These are phyloP conservation scores for Neria commutata DNA, from an alignment of 2,888 invertebrate genomes.

Conservation along the genomic window DNA sequence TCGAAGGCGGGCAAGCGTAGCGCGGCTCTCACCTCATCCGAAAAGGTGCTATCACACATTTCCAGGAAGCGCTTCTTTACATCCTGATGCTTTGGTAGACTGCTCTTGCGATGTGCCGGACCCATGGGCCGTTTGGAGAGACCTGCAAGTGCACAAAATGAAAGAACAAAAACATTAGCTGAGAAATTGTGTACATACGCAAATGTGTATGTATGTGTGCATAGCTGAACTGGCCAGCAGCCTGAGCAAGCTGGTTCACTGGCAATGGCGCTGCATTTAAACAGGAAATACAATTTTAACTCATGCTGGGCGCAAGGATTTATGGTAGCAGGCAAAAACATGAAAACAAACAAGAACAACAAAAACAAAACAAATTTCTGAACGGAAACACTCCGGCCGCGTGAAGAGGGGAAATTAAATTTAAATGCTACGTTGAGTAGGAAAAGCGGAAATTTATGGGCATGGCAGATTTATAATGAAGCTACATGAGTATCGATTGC, in stretches of 20 bases:
- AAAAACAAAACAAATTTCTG: not conserved
- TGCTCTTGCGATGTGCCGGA: slow-evolving; percentile 62
- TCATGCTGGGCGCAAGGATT: slow-evolving; percentile 10
- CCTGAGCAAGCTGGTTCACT: not conserved
- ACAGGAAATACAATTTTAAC: slow-evolving; percentile 15
- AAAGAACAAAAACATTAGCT: too few species aligned
- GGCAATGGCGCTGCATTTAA: slow-evolving; percentile 1
- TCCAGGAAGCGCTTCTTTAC: slow-evolving; percentile 62
- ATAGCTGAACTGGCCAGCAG: not conserved
- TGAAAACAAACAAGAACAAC: not conserved
- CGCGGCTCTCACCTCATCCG: slow-evolving; percentile 62
- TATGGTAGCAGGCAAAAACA: slow-evolving; percentile 1
- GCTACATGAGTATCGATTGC: too few species aligned
- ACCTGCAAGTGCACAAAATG: too few species aligned
- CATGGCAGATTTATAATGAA: not conserved
- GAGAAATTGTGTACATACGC: not conserved
- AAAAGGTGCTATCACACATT: slow-evolving; percentile 62
- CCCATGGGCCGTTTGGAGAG: slow-evolving; percentile 61
- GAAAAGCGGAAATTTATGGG: not conserved
- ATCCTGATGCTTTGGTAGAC: slow-evolving; percentile 63
- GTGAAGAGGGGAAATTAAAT: slow-evolving; percentile 37
- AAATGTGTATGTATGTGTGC: not conserved
- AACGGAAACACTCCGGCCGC: slow-evolving; percentile 27
- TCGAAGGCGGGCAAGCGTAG: slow-evolving; percentile 69
- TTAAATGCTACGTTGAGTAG: slow-evolving; percentile 20